Percentiles rank a stretch among this genome's conserved stretches.
These are phyloP conservation scores for Marisa cornuarietis DNA, from an alignment of 1,140 invertebrate species.

Conservation along the genomic window DNA sequence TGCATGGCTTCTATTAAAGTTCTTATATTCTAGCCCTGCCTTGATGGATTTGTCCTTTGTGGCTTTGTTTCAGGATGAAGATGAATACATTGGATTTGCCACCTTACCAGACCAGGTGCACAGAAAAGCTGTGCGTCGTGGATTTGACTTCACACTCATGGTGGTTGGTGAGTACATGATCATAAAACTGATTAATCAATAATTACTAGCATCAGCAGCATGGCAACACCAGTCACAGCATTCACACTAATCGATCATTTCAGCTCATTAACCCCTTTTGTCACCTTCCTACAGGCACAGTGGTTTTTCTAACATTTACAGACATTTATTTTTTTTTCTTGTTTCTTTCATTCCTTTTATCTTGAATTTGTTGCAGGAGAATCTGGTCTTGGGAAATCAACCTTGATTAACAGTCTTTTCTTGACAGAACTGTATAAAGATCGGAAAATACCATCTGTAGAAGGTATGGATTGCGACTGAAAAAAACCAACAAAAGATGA, in stretches of 20 bases:
- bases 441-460: constrained; percentile 45
- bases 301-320: no score
- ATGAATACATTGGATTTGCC: constrained; percentile 73
- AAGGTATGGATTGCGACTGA: constrained; percentile 45
- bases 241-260: no score
- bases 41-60: constrained; percentile 20
- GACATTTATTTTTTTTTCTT: not conserved
- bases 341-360: not conserved
- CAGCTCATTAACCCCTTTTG: no score
- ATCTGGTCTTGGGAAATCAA: constrained; percentile 68
- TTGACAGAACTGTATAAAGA: constrained; percentile 67
- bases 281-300: no score
- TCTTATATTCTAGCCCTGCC: no score
- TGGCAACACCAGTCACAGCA: no score
- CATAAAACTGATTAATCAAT: not conserved
- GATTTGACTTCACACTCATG: constrained; percentile 70
- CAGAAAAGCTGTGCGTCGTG: constrained; percentile 67
- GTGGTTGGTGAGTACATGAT: constrained; percentile 65
- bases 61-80: constrained; percentile 51
- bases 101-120: constrained; percentile 69
- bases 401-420: constrained; percentile 68
- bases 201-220: no score
- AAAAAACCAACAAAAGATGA: no score
- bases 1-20: not conserved
- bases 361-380: constrained; percentile 58